phyloP scores from a whole-genome alignment of 2,797 vertebrate species.

The Octomys mimax region DNA sequence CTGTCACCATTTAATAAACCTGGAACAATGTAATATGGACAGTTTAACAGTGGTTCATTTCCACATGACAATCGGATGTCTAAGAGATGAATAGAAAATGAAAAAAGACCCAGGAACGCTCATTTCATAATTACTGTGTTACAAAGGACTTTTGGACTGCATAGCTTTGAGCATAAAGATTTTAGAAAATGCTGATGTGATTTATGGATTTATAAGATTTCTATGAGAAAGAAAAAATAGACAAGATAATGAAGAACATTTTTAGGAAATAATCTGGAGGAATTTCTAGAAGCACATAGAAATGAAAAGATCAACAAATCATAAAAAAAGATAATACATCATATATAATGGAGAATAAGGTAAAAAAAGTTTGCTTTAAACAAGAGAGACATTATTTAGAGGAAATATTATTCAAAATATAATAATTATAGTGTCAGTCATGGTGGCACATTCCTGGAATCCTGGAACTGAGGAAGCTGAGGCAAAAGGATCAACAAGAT shows the following conservation, averaged over 20 bases:
- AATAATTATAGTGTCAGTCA: neutral
- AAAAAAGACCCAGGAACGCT: neutral
- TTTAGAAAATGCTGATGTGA: neutral
- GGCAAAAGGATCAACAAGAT: neutral
- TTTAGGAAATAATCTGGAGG: neutral
- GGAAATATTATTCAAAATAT: constrained; percentile 5
- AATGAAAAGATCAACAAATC: neutral
- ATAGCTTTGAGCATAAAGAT: neutral
- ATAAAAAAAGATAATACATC: neutral
- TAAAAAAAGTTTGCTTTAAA: neutral
- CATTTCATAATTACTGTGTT: neutral
- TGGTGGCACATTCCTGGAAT: neutral
- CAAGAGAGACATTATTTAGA: neutral
- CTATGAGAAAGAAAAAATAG: neutral
- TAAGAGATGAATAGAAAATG: neutral
- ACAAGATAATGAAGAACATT: neutral
- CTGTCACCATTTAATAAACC: neutral
- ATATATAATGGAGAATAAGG: neutral
- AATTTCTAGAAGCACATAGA: neutral
- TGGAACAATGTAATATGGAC: neutral
- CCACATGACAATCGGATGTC: neutral
- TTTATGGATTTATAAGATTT: neutral
- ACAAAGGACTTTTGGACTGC: neutral
- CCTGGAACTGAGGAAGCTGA: neutral
- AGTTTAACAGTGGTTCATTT: neutral